Base-by-base conservation (phyloP, 2,113 vertebrate genomes). In the Australoheros scitulus region DNA sequence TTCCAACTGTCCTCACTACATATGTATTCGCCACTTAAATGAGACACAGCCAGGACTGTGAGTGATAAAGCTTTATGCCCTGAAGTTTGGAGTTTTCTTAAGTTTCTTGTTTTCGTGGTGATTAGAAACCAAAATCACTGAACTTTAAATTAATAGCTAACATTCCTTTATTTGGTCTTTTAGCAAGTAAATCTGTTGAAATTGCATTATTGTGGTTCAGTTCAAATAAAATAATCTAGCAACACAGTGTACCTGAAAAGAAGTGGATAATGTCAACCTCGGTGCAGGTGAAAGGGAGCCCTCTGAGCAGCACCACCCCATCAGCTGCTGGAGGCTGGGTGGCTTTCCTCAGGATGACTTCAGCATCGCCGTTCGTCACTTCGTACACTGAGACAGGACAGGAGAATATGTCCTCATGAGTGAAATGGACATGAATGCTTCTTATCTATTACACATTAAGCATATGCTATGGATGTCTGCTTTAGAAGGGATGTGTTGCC, bases 271-370 rank as follows among this genome's bases (percentile, higher is more conserved):
- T 93, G 32, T 99, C 97, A 0, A 93, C 93, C 82, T 97, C 94
- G 0, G 91, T 96, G 92, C 94, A 96, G 79, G 88, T 95, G 65
- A 95, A 99, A 0, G 98, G 98, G 61, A 99, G 96, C 11, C 98
- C 98, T 79, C 96, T 85, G 76, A 99, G 91, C 2, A 96, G 93
- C 3, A 99, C 97, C 11, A 98, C 96, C 0, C 95, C 95, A 0
- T 96, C 96, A 0, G 80, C 93, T 3, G 90, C 87, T 4, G 87
- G 84, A 8, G 89, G 74, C 5, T 80, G 43, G 3, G 50, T 6
- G 3, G 36, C 18, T 7, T 50, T 95, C 76, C 87, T 96, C 87
- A 98, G 89, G 56, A 98, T 88, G 26, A 74, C 68, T 50, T 98
- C 97, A 2, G 97, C 97, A 0, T 98, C 97, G 1, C 87, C 92